Evolutionary conservation across 2,888 invertebrate genomes (phyloP).

Genomic region (Drosophila borborema): DNA sequence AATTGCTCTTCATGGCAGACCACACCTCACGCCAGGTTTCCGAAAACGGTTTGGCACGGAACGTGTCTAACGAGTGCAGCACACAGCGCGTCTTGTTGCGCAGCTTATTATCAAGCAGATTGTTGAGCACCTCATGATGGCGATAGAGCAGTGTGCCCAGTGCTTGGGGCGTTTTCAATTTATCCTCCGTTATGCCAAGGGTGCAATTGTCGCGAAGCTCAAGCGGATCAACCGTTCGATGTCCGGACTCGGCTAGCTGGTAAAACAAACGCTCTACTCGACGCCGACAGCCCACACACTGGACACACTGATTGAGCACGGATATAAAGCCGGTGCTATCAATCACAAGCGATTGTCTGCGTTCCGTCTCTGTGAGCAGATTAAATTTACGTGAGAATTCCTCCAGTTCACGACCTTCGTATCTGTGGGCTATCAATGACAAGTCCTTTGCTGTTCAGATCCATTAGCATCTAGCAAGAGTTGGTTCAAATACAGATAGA

Average conservation of each 20-base stretch:
- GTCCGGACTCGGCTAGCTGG: slow-evolving; percentile 93
- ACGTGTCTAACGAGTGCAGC: slow-evolving; percentile 95
- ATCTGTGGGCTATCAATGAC: slow-evolving; percentile 93
- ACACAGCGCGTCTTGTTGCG: slow-evolving; percentile 96
- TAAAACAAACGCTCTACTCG: slow-evolving; percentile 96
- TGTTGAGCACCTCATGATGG: slow-evolving; percentile 92
- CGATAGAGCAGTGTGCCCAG: slow-evolving; percentile 94
- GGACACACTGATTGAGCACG: slow-evolving; percentile 95
- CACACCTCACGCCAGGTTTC: slow-evolving; percentile 93
- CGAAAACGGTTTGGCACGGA: slow-evolving; percentile 90
- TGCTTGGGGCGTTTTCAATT: slow-evolving; percentile 91
- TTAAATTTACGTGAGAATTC: slow-evolving; percentile 93
- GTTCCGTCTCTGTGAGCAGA: slow-evolving; percentile 91
- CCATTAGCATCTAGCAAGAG: slow-evolving; percentile 93
- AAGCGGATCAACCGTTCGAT: slow-evolving; percentile 95
- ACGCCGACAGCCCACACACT: slow-evolving; percentile 96
- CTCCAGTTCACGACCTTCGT: slow-evolving; percentile 93
- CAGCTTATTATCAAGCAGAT: slow-evolving; percentile 92
- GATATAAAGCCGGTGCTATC: slow-evolving; percentile 93
- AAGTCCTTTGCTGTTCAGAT: slow-evolving; percentile 93
- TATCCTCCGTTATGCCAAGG: slow-evolving; percentile 92
- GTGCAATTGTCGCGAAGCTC: slow-evolving; percentile 89
- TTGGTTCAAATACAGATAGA: slow-evolving; percentile 14
- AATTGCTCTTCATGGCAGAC: slow-evolving; percentile 93
- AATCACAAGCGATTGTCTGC: slow-evolving; percentile 92